These are phyloP conservation scores for Spatulosminthurus flaviceps DNA, from an alignment of 2,888 invertebrate species.

Conservation along the genomic window DNA sequence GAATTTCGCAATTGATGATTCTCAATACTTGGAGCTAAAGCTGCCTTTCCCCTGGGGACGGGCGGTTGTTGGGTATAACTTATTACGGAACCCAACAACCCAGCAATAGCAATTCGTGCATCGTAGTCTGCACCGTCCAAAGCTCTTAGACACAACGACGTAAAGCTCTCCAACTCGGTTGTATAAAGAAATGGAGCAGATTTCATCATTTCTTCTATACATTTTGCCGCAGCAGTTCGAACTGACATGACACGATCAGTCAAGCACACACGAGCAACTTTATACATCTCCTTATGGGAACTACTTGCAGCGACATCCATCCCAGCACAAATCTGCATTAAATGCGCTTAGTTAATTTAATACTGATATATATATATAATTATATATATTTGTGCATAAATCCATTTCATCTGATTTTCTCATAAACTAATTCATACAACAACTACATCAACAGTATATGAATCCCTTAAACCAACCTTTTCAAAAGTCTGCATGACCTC, in stretches of 20 bases:
- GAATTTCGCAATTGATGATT: no score
- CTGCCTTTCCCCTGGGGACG: constrained; percentile 63
- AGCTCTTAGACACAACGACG: constrained; percentile 89
- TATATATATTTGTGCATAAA: no score
- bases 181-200: constrained; percentile 68
- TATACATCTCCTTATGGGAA: constrained; percentile 88
- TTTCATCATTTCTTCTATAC: constrained; percentile 60
- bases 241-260: constrained; percentile 92
- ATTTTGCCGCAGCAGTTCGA: constrained; percentile 86
- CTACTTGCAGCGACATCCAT: constrained; percentile 92
- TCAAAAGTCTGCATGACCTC: constrained; percentile 97
- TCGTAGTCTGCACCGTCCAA: constrained; percentile 93
- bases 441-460: no score
- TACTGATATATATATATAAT: no score
- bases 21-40: constrained; percentile 67
- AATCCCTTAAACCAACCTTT: constrained; percentile 72
- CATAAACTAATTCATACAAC: no score
- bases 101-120: constrained; percentile 89
- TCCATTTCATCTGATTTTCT: no score
- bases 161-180: constrained; percentile 89
- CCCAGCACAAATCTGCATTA: constrained; percentile 71
- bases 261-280: constrained; percentile 85
- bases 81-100: constrained; percentile 86
- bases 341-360: no score
- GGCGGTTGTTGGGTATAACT: constrained; percentile 80